phyloP scores from a whole-genome alignment of 2,113 vertebrate genomes.

The Scortum barcoo region DNA sequence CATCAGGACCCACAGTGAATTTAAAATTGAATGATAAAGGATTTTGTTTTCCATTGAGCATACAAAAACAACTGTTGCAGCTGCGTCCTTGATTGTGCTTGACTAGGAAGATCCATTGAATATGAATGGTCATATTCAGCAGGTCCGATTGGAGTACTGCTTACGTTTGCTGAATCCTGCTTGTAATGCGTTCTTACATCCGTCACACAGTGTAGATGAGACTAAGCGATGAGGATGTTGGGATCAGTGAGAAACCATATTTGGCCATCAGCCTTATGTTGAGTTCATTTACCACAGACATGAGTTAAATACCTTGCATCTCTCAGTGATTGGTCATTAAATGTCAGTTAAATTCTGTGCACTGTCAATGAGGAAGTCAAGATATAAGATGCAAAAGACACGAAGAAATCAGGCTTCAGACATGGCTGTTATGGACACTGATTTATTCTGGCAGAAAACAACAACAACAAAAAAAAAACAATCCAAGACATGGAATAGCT shows the following conservation, averaged over 20 bases:
- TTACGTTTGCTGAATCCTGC: background rate
- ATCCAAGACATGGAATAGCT: background rate
- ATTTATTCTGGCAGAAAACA: background rate
- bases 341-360: background rate
- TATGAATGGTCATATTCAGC: slow-evolving; percentile 23
- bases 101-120: slow-evolving; percentile 1
- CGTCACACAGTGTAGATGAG: slow-evolving; percentile 2
- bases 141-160: background rate
- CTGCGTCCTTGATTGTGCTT: slow-evolving; percentile 30
- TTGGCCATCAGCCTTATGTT: background rate
- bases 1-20: slow-evolving; percentile 10
- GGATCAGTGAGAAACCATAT: background rate
- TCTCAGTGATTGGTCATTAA: background rate
- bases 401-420: background rate
- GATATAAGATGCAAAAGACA: background rate
- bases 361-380: background rate
- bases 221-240: background rate
- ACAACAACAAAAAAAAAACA: too few species aligned
- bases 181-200: background rate
- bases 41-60: slow-evolving; percentile 5
- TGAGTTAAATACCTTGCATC: background rate
- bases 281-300: background rate
- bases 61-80: slow-evolving; percentile 8
- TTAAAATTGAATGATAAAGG: slow-evolving; percentile 28
- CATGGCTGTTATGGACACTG: background rate